Base-by-base conservation (phyloP, 2,797 vertebrate species). In the Furcifer pardalis region DNA sequence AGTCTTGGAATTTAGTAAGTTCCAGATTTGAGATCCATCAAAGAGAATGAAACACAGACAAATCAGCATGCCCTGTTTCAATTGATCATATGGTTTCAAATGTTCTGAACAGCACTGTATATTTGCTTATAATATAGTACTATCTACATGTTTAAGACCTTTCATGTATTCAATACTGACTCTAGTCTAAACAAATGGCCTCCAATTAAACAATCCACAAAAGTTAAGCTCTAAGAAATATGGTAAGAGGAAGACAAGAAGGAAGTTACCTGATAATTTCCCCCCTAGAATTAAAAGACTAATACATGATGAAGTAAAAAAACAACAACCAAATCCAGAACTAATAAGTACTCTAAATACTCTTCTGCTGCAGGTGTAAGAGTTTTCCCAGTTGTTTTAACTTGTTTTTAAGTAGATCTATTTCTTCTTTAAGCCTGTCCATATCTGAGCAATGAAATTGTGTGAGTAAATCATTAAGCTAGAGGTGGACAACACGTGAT, bases 1-100 rank as follows among this genome's bases (percentile, higher is more conserved):
- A 84, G 85, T 56, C 76, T 56, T 87, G 86, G 72, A 7, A 83
- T 6, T 72, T 35, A 76, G 17, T 42, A 87, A 84, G 9, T 21
- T 4, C 35, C 19, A 78, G 52, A 68, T 80, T 37, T n/a, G 69
- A 82, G 86, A 6, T 27, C 72, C 1, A n/a, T n/a, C n/a, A 0
- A 86, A 73, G 23, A 59, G 30, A 81, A 74, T 74, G n/a, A 74
- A 66, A 42, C 40, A 19, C 32, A 21, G 40, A 60, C 17, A 77
- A n/a, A 68, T 32, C 23, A 83, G 74, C 25, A 66, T n/a, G 75
- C 78, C 86, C 62, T 32, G 21, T 32, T 73, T 68, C 9, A 68
- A 65, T 86, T 52, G 59, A 13, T 12, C 23, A 83, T 86, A 30
- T 86, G 30, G 12, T 37, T 76, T 59, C 72, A 37, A 77, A 59